Base-by-base conservation (phyloP, 2,888 invertebrate species). In the Xanthorhoe spadicearia region DNA sequence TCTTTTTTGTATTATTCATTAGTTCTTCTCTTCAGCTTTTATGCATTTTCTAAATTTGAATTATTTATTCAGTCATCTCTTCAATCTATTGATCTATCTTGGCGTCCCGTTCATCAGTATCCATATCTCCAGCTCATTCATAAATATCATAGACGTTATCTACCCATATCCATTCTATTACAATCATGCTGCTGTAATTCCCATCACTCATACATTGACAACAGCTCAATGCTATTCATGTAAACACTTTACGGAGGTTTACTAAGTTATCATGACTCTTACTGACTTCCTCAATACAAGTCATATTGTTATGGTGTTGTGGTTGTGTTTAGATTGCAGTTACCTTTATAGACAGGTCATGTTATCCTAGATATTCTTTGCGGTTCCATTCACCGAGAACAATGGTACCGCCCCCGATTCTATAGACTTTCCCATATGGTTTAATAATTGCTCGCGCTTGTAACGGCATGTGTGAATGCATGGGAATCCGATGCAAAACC, bases 381-480 rank as follows among this genome's bases (percentile, higher is more conserved):
- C 35, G 28, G 51, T 51, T 60, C 50, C 43, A 59, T 61, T 66
- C 35, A 74, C 68, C 49, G 61, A 67, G 69, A 68, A 69, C 79
- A 69, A 69, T 70, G 64, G 66, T 43, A 50, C 60, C 84, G 83
- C 82, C 83, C 78, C 78, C 80, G 75, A 78, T 83, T 81, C 80
- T 75, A 74, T 64, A 64, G 65, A 74, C 71, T 79, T 79, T 84
- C 81, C 69, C 81, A 84, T 81, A 80, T 81, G 75, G 79, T 79
- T 79, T 78, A 77, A 75, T 73, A 71, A 74, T 79, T 77, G 73
- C 71, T 73, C 67, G 72, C 72, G 75, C 75, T 69, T 71, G 69
- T 78, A 78, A 77, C 76, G 78, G 81, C 72, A 61, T 64, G 68
- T 72, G 60, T 54, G 69, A 66, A 66, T 64, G 61, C 56, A 68